A percentile compares a stretch with the other conserved stretches of the same genome.
phyloP scores from a whole-genome alignment of 2,113 vertebrate species.

The Xiphorhynchus elegans region DNA sequence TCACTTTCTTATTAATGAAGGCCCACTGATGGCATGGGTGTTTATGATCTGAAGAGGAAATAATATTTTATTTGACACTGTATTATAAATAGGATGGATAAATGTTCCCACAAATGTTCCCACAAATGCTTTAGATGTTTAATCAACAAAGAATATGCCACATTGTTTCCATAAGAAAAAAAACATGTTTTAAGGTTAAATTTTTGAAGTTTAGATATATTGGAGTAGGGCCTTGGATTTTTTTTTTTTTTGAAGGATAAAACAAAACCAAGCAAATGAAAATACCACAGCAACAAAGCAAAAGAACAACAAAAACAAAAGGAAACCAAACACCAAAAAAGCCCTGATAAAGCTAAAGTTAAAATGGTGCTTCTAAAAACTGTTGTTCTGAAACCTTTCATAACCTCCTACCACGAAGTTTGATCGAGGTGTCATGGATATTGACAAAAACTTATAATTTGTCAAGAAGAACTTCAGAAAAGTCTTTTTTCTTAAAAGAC shows the following conservation, averaged over 20 bases:
- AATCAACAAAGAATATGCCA: neutral
- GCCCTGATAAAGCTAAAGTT: neutral
- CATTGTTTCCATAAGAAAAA: neutral
- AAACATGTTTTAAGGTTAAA: neutral
- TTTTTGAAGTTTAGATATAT: neutral
- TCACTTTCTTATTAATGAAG: neutral
- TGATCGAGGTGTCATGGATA: neutral
- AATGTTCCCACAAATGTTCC: neutral
- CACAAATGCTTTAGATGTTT: neutral
- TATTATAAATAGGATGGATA: neutral
- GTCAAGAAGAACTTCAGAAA: neutral
- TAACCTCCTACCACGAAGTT: neutral
- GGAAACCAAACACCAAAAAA: neutral
- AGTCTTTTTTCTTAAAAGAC: neutral
- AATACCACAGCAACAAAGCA: neutral
- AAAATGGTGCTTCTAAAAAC: neutral
- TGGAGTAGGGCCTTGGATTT: fast-evolving
- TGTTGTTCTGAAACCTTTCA: neutral
- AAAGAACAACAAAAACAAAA: neutral
- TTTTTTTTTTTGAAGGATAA: neutral
- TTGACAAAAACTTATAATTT: neutral
- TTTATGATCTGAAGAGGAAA: neutral
- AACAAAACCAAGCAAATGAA: neutral
- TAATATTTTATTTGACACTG: neutral
- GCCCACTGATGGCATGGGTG: neutral